Evolutionary conservation across 2,888 invertebrate species (phyloP).

Genomic region (Amphipoea lucens): DNA sequence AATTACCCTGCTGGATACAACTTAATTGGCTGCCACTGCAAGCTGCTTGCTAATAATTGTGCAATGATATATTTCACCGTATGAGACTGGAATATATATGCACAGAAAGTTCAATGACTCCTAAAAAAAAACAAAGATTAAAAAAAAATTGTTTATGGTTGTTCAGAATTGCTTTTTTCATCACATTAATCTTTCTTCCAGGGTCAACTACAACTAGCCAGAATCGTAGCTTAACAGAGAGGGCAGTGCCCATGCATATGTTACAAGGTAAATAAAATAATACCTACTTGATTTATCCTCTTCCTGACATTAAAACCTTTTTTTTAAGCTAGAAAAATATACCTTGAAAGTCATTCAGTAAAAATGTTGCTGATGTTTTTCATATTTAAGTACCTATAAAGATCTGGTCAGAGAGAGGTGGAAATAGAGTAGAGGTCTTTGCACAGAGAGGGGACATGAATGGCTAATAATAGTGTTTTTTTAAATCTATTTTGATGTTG

Average conservation of each 20-base stretch:
- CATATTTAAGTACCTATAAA: too few species aligned
- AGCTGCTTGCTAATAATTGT: background rate
- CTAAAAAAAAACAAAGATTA: background rate
- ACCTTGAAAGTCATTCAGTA: background rate
- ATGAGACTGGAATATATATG: background rate
- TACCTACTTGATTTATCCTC: background rate
- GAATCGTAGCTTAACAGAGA: conserved; percentile 73
- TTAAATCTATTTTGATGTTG: background rate
- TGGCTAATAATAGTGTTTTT: background rate
- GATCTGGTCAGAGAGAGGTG: too few species aligned
- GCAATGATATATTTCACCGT: background rate
- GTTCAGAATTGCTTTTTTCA: background rate
- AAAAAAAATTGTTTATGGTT: background rate
- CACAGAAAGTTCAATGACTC: background rate
- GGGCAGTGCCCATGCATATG: conserved; percentile 83
- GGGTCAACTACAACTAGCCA: conserved; percentile 73
- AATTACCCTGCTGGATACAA: background rate
- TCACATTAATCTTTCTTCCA: conserved; percentile 59
- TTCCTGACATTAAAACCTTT: background rate
- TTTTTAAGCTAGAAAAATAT: background rate
- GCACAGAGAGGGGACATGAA: background rate
- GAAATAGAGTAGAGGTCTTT: too few species aligned
- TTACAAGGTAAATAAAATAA: conserved; percentile 79
- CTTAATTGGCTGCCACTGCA: background rate
- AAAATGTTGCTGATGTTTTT: background rate